These are phyloP conservation scores for Hormaphis cornu DNA, from an alignment of 1,140 invertebrate genomes.

Conservation along the genomic window DNA sequence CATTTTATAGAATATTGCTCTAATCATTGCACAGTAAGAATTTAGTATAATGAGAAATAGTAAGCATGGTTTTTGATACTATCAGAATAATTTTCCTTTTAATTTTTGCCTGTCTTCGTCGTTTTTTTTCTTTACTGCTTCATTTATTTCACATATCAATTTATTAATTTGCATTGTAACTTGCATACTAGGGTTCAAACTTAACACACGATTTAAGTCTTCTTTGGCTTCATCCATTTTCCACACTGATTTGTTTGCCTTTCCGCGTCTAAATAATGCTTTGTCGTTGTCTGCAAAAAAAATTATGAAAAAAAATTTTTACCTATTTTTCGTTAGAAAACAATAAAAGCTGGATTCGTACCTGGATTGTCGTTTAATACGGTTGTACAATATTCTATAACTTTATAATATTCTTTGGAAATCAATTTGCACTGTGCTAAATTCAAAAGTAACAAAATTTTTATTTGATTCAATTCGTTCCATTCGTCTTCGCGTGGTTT, in stretches of 20 bases:
- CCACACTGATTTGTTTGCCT: constrained; percentile 82
- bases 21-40: background rate
- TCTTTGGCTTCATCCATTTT: constrained; percentile 68
- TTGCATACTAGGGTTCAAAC: constrained; percentile 56
- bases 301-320: background rate
- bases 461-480: constrained; percentile 65
- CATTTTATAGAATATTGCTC: too few species aligned
- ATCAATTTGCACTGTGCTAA: constrained; percentile 83
- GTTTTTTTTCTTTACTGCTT: constrained; percentile 56
- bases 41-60: background rate
- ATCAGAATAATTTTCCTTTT: constrained; percentile 43
- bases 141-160: constrained; percentile 61
- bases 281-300: constrained; percentile 89
- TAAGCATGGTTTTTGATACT: background rate
- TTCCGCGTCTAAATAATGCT: constrained; percentile 77
- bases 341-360: constrained; percentile 40
- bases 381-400: constrained; percentile 82
- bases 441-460: constrained; percentile 83
- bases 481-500: constrained; percentile 86
- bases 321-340: background rate
- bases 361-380: constrained; percentile 71
- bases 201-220: constrained; percentile 62
- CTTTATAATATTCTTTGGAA: constrained; percentile 76
- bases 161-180: constrained; percentile 51
- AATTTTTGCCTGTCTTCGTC: constrained; percentile 59